These are phyloP conservation scores for Ibycter americanus DNA, from an alignment of 2,797 vertebrate species.

Conservation along the genomic window DNA sequence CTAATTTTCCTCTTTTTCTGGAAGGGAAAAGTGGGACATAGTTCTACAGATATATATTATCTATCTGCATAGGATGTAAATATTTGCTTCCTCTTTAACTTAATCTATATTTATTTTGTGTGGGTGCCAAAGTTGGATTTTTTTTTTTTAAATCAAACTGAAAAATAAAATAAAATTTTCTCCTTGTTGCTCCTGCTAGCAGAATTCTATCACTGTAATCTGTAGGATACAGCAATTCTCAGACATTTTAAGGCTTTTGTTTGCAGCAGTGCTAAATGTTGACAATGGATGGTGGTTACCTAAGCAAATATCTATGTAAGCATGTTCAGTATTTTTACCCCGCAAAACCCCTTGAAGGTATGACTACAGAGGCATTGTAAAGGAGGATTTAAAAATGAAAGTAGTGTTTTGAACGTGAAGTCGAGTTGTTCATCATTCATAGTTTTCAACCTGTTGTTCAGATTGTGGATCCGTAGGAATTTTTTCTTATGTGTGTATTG, in stretches of 20 bases:
- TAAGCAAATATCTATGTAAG: not conserved
- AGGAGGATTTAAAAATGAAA: not conserved
- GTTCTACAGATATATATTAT: not conserved
- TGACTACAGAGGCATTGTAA: not conserved
- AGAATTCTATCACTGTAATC: not conserved
- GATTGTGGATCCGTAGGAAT: not conserved
- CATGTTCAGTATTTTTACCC: not conserved
- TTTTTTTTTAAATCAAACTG: not conserved
- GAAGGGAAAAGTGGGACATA: slow-evolving; percentile 2
- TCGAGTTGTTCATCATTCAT: not conserved
- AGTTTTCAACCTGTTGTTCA: not conserved
- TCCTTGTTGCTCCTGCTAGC: not conserved
- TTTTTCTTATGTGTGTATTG: not conserved
- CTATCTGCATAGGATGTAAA: not conserved
- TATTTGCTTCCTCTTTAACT: slow-evolving; percentile 11
- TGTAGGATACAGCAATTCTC: not conserved
- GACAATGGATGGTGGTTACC: not conserved
- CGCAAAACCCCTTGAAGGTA: not conserved
- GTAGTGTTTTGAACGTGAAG: not conserved
- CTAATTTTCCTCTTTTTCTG: not conserved
- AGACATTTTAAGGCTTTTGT: not conserved
- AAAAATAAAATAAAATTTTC: not conserved
- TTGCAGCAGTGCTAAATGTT: not conserved
- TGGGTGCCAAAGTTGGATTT: not conserved
- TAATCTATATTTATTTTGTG: not conserved